Base-by-base conservation (phyloP, 2,888 invertebrate species). In the Nineta flava region DNA sequence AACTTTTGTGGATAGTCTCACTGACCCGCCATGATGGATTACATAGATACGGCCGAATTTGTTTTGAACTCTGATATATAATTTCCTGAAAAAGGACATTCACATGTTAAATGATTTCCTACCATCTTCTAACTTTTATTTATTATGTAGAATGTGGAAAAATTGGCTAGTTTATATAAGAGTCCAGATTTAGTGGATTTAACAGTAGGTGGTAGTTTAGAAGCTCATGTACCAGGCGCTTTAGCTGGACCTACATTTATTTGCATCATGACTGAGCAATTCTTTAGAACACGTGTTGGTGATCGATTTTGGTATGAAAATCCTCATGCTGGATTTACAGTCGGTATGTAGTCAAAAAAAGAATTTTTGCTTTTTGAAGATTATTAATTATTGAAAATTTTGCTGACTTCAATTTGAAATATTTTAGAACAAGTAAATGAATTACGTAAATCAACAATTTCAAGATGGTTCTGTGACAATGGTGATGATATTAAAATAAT, bases 251-350 rank as follows among this genome's bases (percentile, higher is more conserved):
- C 92, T 1, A 91, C 92, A 0, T 91, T 85, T 73, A 74, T 88
- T 2, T 92, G 92, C 62, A 83, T 94, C 55, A 68, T 93, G 4
- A 83, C 84, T 0, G 87, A 86, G 61, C 92, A 93, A 67, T 93
- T 93, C 70, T 84, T 79, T 62, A 75, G 87, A 54, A 84, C 91
- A 0, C 77, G 91, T 58, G 83, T 78, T 9, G 90, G 88, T 1
- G 94, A 94, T 66, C 73, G 92, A 52, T 91, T 77, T 67, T 93
- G 88, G 77, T 92, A 77, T 59, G 87, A 87, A 65, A 79, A 79
- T 56, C 26, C 26, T 26, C 3, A 26, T 26, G 4, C 26, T 26
- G 26, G 26, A 26, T 26, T 26, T 26, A 26, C 26, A 7, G 26
- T 26, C 26, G 26, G 26, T 26, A 26, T 26, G 26, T 26, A 26